Evolutionary conservation across 1,140 invertebrate species (phyloP).

Genomic region (Drosophila ficusphila): DNA sequence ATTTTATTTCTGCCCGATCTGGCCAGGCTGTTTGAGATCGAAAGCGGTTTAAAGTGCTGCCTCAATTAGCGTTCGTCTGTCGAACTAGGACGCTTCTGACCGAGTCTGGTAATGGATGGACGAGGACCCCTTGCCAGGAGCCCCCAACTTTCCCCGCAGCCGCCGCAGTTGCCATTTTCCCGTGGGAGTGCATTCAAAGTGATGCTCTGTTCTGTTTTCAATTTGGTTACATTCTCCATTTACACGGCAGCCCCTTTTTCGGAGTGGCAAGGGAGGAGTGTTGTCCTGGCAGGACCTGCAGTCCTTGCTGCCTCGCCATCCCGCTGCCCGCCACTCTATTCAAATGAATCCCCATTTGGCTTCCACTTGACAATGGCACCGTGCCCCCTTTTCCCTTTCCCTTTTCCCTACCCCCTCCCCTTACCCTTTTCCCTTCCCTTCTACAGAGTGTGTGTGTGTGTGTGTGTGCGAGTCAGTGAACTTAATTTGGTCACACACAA

Average conservation of each 20-base stretch:
- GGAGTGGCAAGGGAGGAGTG: not conserved
- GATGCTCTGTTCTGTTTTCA: conserved; percentile 62
- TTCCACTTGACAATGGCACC: conserved; percentile 74
- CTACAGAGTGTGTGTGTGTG: not conserved
- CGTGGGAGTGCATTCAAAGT: conserved; percentile 50
- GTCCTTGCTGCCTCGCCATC: conserved; percentile 10
- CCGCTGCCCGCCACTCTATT: conserved; percentile 58
- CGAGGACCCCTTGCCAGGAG: no score
- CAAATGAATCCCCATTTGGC: conserved; percentile 78
- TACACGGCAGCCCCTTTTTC: conserved; percentile 15
- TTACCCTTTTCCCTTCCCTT: no score
- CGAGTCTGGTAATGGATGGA: conserved; percentile 4
- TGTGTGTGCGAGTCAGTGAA: conserved; percentile 65
- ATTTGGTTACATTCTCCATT: conserved; percentile 66
- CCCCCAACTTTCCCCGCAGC: not conserved
- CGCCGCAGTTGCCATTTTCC: not conserved
- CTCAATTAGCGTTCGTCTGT: conserved; percentile 21
- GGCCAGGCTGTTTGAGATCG: conserved; percentile 9
- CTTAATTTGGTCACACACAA: conserved; percentile 81
- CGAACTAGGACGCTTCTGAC: not conserved
- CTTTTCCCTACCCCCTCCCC: not conserved
- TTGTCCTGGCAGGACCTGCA: conserved; percentile 19
- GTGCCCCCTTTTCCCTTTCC: conserved; percentile 4
- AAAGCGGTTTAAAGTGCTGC: conserved; percentile 17
- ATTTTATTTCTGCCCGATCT: not conserved